Percentiles rank a stretch among this genome's conserved stretches.
Conservation (phyloP, 2,797 vertebrate genomes). For the Rhinichthys osculus region DNA sequence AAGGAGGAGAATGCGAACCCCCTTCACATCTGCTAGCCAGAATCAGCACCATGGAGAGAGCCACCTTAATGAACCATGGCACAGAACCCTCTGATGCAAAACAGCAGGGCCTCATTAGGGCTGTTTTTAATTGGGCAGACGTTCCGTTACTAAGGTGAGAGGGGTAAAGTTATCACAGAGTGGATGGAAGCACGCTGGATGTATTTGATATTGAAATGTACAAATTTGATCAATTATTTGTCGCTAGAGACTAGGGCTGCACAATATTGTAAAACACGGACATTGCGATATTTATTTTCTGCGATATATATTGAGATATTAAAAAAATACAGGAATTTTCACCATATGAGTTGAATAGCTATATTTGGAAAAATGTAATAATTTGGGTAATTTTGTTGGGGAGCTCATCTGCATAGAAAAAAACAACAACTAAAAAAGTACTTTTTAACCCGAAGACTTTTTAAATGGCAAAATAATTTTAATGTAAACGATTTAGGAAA, state of each 20-base stretch:
- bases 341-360: not conserved
- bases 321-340: not conserved
- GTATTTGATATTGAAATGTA: not conserved
- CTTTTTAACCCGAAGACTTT: too few species aligned
- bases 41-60: constrained; percentile 41
- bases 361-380: not conserved
- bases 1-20: constrained; percentile 20
- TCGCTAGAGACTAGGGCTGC: not conserved
- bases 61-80: constrained; percentile 51
- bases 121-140: constrained; percentile 74
- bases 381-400: not conserved
- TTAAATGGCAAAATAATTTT: too few species aligned
- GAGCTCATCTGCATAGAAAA: too few species aligned
- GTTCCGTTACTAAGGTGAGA: constrained; percentile 67
- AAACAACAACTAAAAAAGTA: too few species aligned
- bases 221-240: not conserved
- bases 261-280: not conserved
- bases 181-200: not conserved
- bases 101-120: constrained; percentile 66
- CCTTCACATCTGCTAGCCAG: constrained; percentile 25
- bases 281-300: not conserved
- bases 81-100: constrained; percentile 30
- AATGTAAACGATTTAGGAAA: not conserved
- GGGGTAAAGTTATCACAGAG: not conserved
- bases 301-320: too few species aligned